Evolutionary conservation across 2,888 invertebrate genomes (phyloP).

Genomic region (Volucella inflata): DNA sequence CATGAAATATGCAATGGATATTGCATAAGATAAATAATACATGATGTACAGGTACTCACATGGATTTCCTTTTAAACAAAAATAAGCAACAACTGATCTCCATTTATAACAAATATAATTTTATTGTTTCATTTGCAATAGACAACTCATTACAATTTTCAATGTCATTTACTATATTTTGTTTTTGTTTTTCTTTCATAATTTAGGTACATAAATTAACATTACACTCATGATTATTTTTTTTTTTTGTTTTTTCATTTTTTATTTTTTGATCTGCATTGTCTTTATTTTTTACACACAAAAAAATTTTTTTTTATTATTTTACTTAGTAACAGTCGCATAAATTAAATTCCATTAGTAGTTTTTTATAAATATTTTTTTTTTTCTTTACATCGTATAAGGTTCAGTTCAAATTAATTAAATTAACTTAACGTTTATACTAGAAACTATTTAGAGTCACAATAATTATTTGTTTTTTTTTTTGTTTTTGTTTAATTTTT

Average conservation of each 20-base stretch:
- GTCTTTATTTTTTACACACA: slow-evolving; percentile 32
- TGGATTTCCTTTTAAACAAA: not conserved
- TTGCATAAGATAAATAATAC: too few species aligned
- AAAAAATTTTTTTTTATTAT: not conserved
- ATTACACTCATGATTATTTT: slow-evolving; percentile 58
- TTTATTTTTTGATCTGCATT: not conserved
- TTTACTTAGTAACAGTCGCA: slow-evolving; percentile 57
- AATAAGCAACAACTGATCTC: not conserved
- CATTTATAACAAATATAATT: slow-evolving; percentile 72
- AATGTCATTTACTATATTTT: slow-evolving; percentile 29
- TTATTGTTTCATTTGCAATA: slow-evolving; percentile 52
- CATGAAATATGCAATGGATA: too few species aligned
- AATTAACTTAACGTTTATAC: slow-evolving; percentile 43
- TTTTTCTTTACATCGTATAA: not conserved
- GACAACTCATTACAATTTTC: slow-evolving; percentile 58
- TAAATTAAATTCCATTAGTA: slow-evolving; percentile 57
- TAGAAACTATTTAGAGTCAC: slow-evolving; percentile 50
- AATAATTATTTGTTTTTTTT: not conserved
- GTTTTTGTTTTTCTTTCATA: slow-evolving; percentile 32
- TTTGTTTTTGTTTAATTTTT: slow-evolving; percentile 8
- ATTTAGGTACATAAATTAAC: slow-evolving; percentile 72
- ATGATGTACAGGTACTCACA: not conserved
- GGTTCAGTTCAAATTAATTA: slow-evolving; percentile 49
- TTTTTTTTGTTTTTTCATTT: not conserved
- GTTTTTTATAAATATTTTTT: not conserved